Conservation (phyloP, 2,797 vertebrate genomes). For the Urocyon cinereoargenteus region DNA sequence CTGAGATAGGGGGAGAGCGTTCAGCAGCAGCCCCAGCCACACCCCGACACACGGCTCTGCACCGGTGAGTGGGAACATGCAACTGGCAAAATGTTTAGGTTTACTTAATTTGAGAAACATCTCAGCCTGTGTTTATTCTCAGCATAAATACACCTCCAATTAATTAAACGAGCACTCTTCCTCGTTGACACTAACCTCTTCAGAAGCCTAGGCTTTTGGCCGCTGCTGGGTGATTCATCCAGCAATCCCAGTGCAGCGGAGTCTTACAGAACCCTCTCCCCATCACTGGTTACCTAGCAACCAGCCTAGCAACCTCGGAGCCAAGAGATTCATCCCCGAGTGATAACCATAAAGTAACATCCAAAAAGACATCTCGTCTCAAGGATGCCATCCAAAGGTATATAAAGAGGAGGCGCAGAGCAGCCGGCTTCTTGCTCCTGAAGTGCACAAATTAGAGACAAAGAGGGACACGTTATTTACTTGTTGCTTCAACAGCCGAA, state of each 20-base stretch:
- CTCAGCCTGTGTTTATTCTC: slow-evolving; percentile 64
- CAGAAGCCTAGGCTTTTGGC: slow-evolving; percentile 59
- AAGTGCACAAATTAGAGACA: background rate
- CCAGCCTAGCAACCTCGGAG: slow-evolving; percentile 88
- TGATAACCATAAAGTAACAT: slow-evolving; percentile 67
- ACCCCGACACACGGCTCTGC: background rate
- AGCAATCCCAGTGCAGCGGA: slow-evolving; percentile 67
- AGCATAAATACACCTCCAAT: slow-evolving; percentile 65
- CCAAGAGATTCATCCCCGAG: slow-evolving; percentile 82
- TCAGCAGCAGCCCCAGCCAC: background rate
- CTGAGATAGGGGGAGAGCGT: accelerated
- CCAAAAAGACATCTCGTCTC: slow-evolving; percentile 72
- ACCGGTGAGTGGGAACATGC: background rate
- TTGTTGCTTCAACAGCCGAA: background rate
- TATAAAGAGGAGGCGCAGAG: background rate
- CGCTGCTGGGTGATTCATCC: slow-evolving; percentile 71
- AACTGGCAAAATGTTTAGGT: background rate
- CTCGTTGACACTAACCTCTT: slow-evolving; percentile 58
- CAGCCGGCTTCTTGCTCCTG: background rate
- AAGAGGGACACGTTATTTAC: background rate
- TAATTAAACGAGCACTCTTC: slow-evolving; percentile 58
- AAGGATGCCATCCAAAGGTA: slow-evolving; percentile 64
- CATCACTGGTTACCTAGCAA: slow-evolving; percentile 89
- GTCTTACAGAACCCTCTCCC: slow-evolving; percentile 77
- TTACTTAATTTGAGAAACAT: background rate